These are phyloP conservation scores for Cerceris rybyensis DNA, from an alignment of 2,888 invertebrate species.

Conservation along the genomic window DNA sequence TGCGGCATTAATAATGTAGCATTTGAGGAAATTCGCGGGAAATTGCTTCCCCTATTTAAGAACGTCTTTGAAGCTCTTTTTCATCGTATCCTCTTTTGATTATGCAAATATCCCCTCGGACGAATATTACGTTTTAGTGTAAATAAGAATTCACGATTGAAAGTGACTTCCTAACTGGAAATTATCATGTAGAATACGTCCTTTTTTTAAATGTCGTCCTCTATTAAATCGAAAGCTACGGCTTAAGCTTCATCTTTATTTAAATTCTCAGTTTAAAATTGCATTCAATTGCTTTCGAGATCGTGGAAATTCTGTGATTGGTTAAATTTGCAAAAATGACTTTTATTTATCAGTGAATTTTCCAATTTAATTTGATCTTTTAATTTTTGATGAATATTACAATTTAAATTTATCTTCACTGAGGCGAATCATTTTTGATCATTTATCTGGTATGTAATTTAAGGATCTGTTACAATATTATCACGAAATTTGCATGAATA, in stretches of 20 bases:
- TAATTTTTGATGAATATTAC: too few species aligned
- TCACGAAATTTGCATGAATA: too few species aligned
- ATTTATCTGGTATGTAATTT: too few species aligned
- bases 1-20: constrained; percentile 45
- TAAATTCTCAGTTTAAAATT: neutral
- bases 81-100: constrained; percentile 32
- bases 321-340: too few species aligned
- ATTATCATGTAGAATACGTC: constrained; percentile 11
- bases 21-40: constrained; percentile 27
- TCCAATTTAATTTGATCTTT: too few species aligned
- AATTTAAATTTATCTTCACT: too few species aligned
- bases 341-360: too few species aligned
- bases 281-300: too few species aligned
- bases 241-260: neutral
- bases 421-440: too few species aligned
- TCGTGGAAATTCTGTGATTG: too few species aligned
- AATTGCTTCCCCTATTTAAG: constrained; percentile 46
- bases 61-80: constrained; percentile 24
- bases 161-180: constrained; percentile 30
- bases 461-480: too few species aligned
- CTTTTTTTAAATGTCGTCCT: constrained; percentile 8
- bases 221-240: constrained; percentile 9
- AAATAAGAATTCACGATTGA: constrained; percentile 35
- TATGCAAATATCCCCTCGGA: constrained; percentile 46
- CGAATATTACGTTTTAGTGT: constrained; percentile 35